Evolutionary conservation across 2,113 vertebrate genomes (phyloP).

Genomic region (Oryzias melastigma): DNA sequence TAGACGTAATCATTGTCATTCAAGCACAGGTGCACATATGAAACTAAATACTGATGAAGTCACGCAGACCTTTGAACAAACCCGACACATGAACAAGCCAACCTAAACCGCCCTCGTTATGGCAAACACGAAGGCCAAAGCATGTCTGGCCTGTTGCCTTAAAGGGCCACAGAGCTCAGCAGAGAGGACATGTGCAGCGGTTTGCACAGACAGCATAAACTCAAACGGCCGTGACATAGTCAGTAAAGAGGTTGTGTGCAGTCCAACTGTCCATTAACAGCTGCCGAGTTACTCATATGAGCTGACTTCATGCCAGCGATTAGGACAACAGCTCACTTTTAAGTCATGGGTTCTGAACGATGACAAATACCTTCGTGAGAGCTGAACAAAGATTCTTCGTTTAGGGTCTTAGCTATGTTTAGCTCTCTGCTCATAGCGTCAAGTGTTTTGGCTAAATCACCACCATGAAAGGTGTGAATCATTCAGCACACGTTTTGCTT

Average conservation of each 20-base stretch:
- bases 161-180: constrained; percentile 32
- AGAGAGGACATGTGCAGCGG: constrained; percentile 24
- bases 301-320: constrained; percentile 48
- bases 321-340: constrained; percentile 40
- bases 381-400: constrained; percentile 40
- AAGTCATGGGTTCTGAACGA: constrained; percentile 30
- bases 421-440: constrained; percentile 27
- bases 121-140: constrained; percentile 18
- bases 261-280: constrained; percentile 35
- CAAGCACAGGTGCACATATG: constrained; percentile 14
- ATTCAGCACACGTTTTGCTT: constrained; percentile 16
- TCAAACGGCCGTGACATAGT: constrained; percentile 36
- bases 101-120: constrained; percentile 18
- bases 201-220: constrained; percentile 23
- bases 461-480: constrained; percentile 23
- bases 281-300: constrained; percentile 34
- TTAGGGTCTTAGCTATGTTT: constrained; percentile 42
- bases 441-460: constrained; percentile 32
- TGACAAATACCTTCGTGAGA: constrained; percentile 29
- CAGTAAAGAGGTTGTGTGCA: constrained; percentile 29
- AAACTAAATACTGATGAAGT: constrained; percentile 44
- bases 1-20: constrained; percentile 6
- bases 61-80: constrained; percentile 35
- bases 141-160: constrained; percentile 29
- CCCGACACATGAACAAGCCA: constrained; percentile 35